Evolutionary conservation across 2,113 vertebrate species (phyloP), one percentile per base, ranked within the genome.

Genomic region (Phalacrocorax brasilianus): DNA sequence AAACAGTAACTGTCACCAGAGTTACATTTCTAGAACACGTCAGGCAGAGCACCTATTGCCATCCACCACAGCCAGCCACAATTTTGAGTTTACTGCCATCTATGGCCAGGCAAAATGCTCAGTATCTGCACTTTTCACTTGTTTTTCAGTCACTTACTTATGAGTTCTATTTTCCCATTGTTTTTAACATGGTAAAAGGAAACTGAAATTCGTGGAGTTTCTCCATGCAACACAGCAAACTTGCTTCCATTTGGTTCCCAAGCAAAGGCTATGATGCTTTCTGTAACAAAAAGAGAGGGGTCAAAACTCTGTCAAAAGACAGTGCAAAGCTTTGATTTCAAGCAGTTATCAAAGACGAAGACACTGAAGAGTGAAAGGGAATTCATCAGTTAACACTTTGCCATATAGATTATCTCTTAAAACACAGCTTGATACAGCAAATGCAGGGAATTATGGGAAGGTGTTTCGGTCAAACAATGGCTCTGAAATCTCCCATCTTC

Each of bases 171-270:
- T 97, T 99, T 99, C 75, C 99, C 99, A 0, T 99, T 99, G 98
- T 98, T 99, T 96, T 99, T 99, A 78, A 99, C 99, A 1, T 99
- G 99, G 96, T 99, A 99, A 97, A 99, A 99, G 19, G 99, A 99
- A 19, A 98, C 99, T 0, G 98, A 99, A 97, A 99, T 99, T 40
- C 99, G 97, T 5, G 99, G 99, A 14, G 98, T 97, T 91, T 99
- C 99, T 33, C 99, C 99, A 13, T 99, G 99, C 44, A 99, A 97
- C 88, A 99, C 99, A 5, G 99, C 99, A 94, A 99, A 99, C 96
- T 99, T 99, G 96, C 99, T 99, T 93, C 99, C 99, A 7, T 99
- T 99, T 17, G 99, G 99, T 40, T 99, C 99, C 99, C 99, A 99
- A 10, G 99, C 99, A 91, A 99, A 99, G 7, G 99, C 99, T 77